A percentile compares a stretch with the other conserved stretches of the same genome.
phyloP scores from a whole-genome alignment of 2,888 invertebrate species.

The Ctena decussata region DNA sequence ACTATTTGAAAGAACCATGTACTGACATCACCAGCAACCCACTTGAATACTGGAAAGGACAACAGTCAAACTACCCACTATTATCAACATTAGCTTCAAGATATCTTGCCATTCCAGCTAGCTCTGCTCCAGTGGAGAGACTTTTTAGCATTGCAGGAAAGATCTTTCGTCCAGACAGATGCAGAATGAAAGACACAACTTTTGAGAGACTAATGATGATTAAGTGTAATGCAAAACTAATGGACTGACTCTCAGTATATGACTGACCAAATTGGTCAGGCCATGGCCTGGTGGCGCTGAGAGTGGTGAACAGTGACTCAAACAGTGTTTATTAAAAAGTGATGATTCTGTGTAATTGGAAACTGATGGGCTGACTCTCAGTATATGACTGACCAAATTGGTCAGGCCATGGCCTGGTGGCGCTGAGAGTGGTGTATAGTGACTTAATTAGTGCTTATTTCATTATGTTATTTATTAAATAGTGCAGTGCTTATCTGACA shows the following conservation, averaged over 20 bases:
- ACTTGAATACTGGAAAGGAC: constrained; percentile 24
- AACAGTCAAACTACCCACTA: constrained; percentile 6
- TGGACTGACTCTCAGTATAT: not conserved
- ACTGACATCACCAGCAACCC: not conserved
- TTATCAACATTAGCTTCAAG: constrained; percentile 13
- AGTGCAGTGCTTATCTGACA: too few relatives aligned
- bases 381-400: not conserved
- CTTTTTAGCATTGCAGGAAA: constrained; percentile 46
- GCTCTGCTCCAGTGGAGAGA: constrained; percentile 48
- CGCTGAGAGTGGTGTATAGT: not conserved
- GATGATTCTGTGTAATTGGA: not conserved
- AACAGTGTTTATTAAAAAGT: too few relatives aligned
- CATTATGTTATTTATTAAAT: too few relatives aligned
- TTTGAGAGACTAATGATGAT: constrained; percentile 43
- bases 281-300: not conserved
- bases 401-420: not conserved
- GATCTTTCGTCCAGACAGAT: constrained; percentile 45
- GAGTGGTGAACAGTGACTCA: not conserved
- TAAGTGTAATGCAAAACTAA: not conserved
- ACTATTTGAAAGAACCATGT: constrained; percentile 13
- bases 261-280: not conserved
- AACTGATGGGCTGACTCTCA: not conserved
- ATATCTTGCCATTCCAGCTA: constrained; percentile 32
- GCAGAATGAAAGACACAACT: constrained; percentile 24
- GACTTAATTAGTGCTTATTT: too few relatives aligned